Percentiles rank a stretch among this genome's conserved stretches.
These are phyloP conservation scores for Agelastica alni DNA, from an alignment of 2,888 invertebrate genomes.

Conservation along the genomic window DNA sequence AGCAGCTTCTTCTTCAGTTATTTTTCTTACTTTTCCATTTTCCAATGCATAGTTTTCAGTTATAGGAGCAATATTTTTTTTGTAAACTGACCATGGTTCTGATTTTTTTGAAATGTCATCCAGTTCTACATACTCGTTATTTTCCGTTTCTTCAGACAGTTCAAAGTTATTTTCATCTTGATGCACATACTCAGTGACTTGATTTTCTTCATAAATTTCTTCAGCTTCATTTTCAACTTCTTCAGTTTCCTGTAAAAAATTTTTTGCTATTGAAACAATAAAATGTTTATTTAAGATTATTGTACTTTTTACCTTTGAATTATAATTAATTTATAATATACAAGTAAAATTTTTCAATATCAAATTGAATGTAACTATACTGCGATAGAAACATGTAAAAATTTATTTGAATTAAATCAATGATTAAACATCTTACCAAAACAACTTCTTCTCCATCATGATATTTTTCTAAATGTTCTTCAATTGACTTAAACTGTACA, in stretches of 20 bases:
- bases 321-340: too few relatives aligned
- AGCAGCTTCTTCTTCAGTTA: slow-evolving; percentile 40
- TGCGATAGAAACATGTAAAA: too few relatives aligned
- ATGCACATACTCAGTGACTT: slow-evolving; percentile 1
- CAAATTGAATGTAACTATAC: too few relatives aligned
- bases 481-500: slow-evolving; percentile 66
- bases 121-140: slow-evolving; percentile 13
- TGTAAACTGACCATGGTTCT: slow-evolving; percentile 60
- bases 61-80: slow-evolving; percentile 39
- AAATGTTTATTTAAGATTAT: too few relatives aligned
- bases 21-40: slow-evolving; percentile 42
- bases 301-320: too few relatives aligned
- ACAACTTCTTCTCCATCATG: slow-evolving; percentile 72
- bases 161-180: slow-evolving; percentile 10
- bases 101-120: slow-evolving; percentile 57
- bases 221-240: slow-evolving; percentile 29
- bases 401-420: too few relatives aligned
- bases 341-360: too few relatives aligned
- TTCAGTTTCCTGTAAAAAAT: slow-evolving; percentile 36
- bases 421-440: too few relatives aligned
- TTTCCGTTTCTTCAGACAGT: slow-evolving; percentile 1
- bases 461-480: slow-evolving; percentile 68
- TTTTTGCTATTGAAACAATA: too few relatives aligned
- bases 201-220: slow-evolving; percentile 23
- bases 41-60: slow-evolving; percentile 43